These are phyloP conservation scores for Neotoxoptera formosana DNA, from an alignment of 1,140 invertebrate genomes.

Conservation along the genomic window DNA sequence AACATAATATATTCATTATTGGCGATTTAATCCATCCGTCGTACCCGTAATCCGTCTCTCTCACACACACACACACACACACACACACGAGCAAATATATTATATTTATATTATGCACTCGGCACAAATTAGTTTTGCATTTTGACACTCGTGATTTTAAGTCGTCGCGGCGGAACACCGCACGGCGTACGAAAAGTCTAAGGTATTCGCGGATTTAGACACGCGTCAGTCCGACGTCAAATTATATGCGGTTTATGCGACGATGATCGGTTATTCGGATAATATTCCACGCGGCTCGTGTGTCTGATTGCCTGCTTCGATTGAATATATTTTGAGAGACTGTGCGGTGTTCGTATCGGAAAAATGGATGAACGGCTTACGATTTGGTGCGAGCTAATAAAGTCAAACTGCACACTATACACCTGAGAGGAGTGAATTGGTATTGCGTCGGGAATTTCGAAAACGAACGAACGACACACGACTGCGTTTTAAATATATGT, in stretches of 20 bases:
- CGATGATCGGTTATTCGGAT: neutral
- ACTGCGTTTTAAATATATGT: too few species aligned
- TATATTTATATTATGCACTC: neutral
- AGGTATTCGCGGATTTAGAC: neutral
- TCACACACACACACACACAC: too few species aligned
- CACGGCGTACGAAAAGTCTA: too few species aligned
- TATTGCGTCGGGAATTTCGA: neutral
- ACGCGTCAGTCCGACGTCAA: neutral
- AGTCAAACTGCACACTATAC: neutral
- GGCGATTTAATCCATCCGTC: neutral
- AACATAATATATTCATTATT: too few species aligned
- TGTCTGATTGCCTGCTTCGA: neutral
- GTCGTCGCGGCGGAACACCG: neutral
- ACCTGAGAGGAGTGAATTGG: too few species aligned
- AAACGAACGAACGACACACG: neutral
- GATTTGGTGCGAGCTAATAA: neutral
- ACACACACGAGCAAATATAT: neutral
- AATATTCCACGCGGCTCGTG: neutral
- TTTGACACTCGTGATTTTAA: neutral
- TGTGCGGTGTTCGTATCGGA: neutral
- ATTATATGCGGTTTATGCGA: constrained; percentile 25
- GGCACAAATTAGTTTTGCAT: neutral
- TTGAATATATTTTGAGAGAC: neutral
- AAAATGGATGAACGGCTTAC: neutral
- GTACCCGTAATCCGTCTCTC: neutral